Evolutionary conservation across 2,113 vertebrate species (phyloP).

Genomic region (Crotalus viridis): DNA sequence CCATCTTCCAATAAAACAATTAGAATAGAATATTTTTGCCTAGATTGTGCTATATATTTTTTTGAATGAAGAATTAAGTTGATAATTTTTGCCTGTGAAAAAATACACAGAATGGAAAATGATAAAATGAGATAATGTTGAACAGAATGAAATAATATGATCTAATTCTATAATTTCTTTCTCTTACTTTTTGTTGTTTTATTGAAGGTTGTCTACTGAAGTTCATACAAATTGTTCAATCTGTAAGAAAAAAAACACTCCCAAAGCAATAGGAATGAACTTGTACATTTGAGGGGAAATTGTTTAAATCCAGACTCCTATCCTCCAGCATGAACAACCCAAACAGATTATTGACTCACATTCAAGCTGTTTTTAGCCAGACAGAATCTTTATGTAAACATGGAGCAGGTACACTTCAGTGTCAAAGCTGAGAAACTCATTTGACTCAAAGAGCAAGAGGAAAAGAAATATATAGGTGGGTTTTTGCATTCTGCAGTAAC

Average conservation of each 20-base stretch:
- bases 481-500: neutral
- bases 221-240: neutral
- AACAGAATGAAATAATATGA: conserved; percentile 60
- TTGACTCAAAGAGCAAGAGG: neutral
- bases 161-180: conserved; percentile 59
- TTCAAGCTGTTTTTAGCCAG: neutral
- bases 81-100: conserved; percentile 27
- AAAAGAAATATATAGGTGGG: neutral
- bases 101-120: conserved; percentile 54
- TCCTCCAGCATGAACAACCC: neutral
- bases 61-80: neutral
- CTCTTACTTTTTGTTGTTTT: neutral
- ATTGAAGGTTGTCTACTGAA: conserved; percentile 12
- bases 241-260: neutral
- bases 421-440: neutral
- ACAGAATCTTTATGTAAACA: neutral
- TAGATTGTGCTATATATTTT: neutral
- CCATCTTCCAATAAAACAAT: neutral
- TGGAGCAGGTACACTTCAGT: neutral
- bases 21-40: neutral
- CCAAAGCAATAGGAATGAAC: neutral
- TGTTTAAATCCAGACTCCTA: neutral
- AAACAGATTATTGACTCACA: neutral
- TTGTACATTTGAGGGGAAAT: neutral
- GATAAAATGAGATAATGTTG: conserved; percentile 38